A percentile compares a stretch with the other conserved stretches of the same genome.
These are phyloP conservation scores for Helarctos malayanus DNA, from an alignment of 2,797 vertebrate genomes.

Conservation along the genomic window DNA sequence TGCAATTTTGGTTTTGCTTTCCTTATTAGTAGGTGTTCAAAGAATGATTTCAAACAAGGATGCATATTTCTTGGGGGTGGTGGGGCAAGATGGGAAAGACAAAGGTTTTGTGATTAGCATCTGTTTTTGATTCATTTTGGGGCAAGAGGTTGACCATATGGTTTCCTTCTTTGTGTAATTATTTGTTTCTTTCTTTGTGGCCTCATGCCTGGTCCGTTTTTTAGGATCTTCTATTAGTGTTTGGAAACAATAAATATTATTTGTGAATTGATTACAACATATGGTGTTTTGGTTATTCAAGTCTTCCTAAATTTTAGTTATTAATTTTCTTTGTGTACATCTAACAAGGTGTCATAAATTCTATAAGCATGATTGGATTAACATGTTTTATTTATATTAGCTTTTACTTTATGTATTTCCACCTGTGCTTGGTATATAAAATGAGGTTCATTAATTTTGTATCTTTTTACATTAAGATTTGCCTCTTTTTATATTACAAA, in stretches of 20 bases:
- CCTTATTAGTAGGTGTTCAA: background rate
- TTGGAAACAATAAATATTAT: background rate
- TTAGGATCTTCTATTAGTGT: background rate
- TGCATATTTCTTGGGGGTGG: background rate
- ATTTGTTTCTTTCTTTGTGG: background rate
- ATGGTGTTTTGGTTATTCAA: background rate
- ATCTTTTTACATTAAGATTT: background rate
- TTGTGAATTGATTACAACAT: background rate
- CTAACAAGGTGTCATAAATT: background rate
- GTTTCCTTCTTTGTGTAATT: background rate
- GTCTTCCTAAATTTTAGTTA: background rate
- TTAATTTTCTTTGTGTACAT: background rate
- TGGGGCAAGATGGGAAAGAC: background rate
- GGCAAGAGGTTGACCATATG: background rate
- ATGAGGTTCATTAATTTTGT: background rate
- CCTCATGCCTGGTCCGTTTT: background rate
- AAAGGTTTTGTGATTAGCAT: background rate
- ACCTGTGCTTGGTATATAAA: background rate
- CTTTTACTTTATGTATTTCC: background rate
- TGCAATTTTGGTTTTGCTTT: background rate
- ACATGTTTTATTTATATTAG: background rate
- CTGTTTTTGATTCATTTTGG: background rate
- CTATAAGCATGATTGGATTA: background rate
- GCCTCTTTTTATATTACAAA: background rate
- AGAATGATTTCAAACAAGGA: background rate